phyloP scores from a whole-genome alignment of 2,113 vertebrate genomes.

The Pogonocichla stellata region DNA sequence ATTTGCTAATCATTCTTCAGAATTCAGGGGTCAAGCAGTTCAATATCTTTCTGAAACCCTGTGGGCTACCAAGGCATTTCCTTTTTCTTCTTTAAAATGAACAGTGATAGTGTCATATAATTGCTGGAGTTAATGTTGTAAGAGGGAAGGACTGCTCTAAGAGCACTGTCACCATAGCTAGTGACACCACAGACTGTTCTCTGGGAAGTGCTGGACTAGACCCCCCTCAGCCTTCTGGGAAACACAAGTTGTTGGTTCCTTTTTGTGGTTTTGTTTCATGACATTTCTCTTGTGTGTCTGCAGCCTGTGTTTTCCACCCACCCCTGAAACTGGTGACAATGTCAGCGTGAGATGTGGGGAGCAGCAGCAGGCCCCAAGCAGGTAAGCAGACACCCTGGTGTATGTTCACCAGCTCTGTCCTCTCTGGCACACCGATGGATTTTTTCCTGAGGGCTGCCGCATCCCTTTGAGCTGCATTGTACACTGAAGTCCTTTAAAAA shows the following conservation, averaged over 20 bases:
- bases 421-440: neutral
- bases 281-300: neutral
- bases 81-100: neutral
- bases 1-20: neutral
- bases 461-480: neutral
- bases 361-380: neutral
- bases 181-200: neutral
- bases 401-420: neutral
- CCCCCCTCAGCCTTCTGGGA: neutral
- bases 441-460: neutral
- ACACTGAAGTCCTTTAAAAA: neutral
- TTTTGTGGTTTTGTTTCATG: neutral
- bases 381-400: neutral
- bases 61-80: neutral
- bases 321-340: neutral
- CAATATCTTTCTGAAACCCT: neutral
- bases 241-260: neutral
- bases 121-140: neutral
- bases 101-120: neutral
- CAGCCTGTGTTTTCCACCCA: neutral
- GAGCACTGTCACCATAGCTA: neutral
- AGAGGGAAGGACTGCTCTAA: neutral
- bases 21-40: neutral
- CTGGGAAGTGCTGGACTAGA: neutral
- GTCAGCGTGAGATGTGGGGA: neutral